Evolutionary conservation across 2,888 invertebrate species (phyloP), one percentile per base, ranked within the genome.

Genomic region (Crocallis elinguaria): DNA sequence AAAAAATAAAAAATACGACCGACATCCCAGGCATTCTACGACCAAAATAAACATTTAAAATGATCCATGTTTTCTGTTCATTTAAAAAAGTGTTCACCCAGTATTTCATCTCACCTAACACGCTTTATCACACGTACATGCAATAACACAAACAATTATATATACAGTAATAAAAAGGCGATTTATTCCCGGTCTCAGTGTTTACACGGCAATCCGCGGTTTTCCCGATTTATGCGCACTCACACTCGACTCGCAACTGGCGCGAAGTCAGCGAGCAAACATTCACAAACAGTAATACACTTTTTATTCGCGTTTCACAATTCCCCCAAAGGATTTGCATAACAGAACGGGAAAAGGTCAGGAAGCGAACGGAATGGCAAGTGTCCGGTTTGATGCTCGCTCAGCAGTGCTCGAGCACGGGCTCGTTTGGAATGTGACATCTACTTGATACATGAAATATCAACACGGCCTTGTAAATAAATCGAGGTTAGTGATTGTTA

Each of bases 261-360:
- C 77, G 87, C 86, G 64, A 73, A 86, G 77, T 90, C 91, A 90
- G 91, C 90, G 72, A 70, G 82, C 84, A 89, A 90, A 90, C 90
- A 90, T 89, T 72, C 71, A 83, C 82, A 88, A 89, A 88, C 89
- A 89, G 74, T 73, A 69, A 69, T 85, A 87, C 84, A 88, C 88
- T 89, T 91, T 91, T 91, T 90, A 88, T 89, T 91, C 88, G 74
- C 77, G 78, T 84, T 85, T 75, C 87, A 77, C 81, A 82, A 86
- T 88, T 91, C 86, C 88, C 86, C 84, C 72, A 73, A 77, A 76
- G 72, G 81, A 90, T 91, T 91, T 90, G 88, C 91, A 91, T 91
- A 91, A 87, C 89, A 86, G 82, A 88, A 84, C 87, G 84, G 86
- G 88, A 86, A 29, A 88, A 90, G 91, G 91, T 91, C 90, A 90